Base-by-base conservation (phyloP, 1,140 invertebrate genomes). In the Phthorimaea operculella region DNA sequence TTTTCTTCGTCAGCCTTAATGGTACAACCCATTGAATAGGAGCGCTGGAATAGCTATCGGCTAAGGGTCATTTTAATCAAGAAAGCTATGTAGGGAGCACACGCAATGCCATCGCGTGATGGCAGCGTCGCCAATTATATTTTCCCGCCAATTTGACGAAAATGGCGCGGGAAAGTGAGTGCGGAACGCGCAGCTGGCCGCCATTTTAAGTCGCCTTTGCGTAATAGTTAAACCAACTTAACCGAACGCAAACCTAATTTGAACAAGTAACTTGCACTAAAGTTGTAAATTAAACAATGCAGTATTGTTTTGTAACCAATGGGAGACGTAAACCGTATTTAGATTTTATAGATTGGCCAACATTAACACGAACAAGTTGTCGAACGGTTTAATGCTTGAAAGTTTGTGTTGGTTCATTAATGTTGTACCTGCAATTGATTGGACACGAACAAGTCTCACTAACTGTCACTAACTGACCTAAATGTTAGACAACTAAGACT, bases 51-150 rank as follows among this genome's bases (percentile, higher is more conserved):
- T 34, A 7, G 6, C 11, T 34, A 34, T 34, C 11, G 33, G 33
- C 33, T 34, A 45, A 45, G 42, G 42, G 42, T 45, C 42, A 45
- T n/a, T 45, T 56, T 57, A 51, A 59, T 49, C 34, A 57, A 58
- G 42, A 42, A 18, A 36, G 14, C 39, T 51, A 55, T 61, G 54
- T 62, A 62, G 59, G 60, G 54, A 14, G 17, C 49, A 14, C 68
- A 77, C 64, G 74, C 72, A 58, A 74, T n/a, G n/a, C n/a, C n/a
- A n/a, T 77, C 63, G 69, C 69, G 66, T 74, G 69, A 60, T 49
- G 6, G 7, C 51, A 51, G 47, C 36, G 52, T 61, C 33, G 49
- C 50, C 58, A 55, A 68, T 66, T 60, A 64, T 66, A 65, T 66
- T 74, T 70, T 70, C 57, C 67, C 57, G 59, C 60, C 61, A 60